A percentile compares a stretch with the other conserved stretches of the same genome.
Conservation (phyloP, 1,140 invertebrate genomes). For the Hormaphis cornu region DNA sequence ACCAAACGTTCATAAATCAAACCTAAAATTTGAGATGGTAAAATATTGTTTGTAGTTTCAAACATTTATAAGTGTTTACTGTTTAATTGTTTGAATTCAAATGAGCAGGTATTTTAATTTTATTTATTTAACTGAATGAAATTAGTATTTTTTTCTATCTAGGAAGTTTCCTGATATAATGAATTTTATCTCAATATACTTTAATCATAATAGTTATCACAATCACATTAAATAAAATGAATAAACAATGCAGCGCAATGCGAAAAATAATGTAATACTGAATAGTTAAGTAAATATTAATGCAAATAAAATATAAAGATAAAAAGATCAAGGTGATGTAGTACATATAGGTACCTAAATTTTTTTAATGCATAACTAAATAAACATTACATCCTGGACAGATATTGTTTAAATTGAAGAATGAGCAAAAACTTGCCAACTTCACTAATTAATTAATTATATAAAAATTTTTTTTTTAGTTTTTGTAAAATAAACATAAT, state of each 20-base stretch:
- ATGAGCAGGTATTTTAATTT: not conserved
- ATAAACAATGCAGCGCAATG: not conserved
- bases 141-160: no score
- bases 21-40: not conserved
- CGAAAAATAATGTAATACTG: not conserved
- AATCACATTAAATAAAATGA: not conserved
- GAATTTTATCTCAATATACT: not conserved
- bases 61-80: not conserved
- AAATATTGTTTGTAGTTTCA: not conserved
- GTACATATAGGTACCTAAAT: not conserved
- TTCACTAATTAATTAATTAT: no score
- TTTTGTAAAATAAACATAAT: no score
- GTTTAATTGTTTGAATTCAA: not conserved
- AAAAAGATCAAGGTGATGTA: not conserved
- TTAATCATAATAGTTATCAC: not conserved
- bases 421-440: no score
- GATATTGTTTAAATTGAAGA: no score
- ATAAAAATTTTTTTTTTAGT: no score
- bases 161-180: no score
- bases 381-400: no score
- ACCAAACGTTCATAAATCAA: no score
- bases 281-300: not conserved
- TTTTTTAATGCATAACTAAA: not conserved
- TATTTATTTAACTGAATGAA: no score
- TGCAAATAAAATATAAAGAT: not conserved